Evolutionary conservation across 1,140 invertebrate species (phyloP).

Genomic region (Panulirus ornatus): DNA sequence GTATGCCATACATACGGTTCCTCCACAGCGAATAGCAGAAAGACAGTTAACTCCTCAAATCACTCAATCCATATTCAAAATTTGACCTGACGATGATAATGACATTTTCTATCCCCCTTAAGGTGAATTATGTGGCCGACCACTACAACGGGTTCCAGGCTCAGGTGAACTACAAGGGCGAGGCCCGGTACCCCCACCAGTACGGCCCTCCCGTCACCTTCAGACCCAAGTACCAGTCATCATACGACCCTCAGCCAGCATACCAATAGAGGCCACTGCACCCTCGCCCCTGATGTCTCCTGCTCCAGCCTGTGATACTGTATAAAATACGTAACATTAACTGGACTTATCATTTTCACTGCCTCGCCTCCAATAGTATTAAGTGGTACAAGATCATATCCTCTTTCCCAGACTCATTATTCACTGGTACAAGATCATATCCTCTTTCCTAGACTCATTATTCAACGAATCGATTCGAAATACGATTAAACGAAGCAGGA

Average conservation of each 20-base stretch:
- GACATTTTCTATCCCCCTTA: not conserved
- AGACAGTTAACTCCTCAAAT: not conserved
- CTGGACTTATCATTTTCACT: too few species aligned
- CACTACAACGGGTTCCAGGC: constrained; percentile 76
- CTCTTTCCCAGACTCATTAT: too few species aligned
- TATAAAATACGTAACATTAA: too few species aligned
- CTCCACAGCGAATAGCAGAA: not conserved
- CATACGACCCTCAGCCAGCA: not conserved
- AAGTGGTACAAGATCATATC: too few species aligned
- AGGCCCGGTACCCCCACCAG: constrained; percentile 73
- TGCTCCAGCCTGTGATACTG: too few species aligned
- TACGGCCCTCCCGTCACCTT: constrained; percentile 69
- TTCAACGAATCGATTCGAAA: too few species aligned
- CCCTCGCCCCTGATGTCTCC: not conserved
- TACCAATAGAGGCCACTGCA: not conserved
- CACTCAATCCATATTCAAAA: too few species aligned
- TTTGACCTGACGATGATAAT: not conserved
- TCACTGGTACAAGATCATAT: too few species aligned
- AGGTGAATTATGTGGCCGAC: constrained; percentile 76
- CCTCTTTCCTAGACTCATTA: too few species aligned
- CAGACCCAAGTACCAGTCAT: constrained; percentile 48
- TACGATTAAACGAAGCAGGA: too few species aligned
- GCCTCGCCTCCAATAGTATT: too few species aligned
- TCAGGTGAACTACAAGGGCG: constrained; percentile 74
- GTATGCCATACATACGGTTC: too few species aligned